Evolutionary conservation across 37 sponge, comb jelly and placozoan species (phyloP), one percentile per base, ranked within the genome.

Genomic region (Beroe ovata): DNA sequence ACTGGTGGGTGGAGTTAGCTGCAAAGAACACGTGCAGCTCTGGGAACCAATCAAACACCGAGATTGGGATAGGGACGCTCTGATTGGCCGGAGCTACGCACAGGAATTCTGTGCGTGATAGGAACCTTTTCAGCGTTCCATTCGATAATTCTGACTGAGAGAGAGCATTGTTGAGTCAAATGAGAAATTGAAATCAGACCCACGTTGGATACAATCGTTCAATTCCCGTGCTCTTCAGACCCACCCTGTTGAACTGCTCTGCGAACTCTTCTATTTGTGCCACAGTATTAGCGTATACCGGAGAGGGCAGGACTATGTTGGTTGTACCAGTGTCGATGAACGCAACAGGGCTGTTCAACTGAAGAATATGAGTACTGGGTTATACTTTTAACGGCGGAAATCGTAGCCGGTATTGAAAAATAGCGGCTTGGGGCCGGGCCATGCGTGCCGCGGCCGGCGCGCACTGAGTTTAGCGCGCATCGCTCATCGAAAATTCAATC

Each of bases 271-370:
- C 69, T 34, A 66, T 66, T 14, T 26, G 8, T 2, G 69, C 69
- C 36, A 66, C 2, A 4, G 34, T 37, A 2, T 66, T 66, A 8
- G 0, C 25, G 69, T 66, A 30, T 18, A 66, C 35, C 33, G 8
- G 36, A 14, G 69, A 34, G 8, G 69, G 69, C 1, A 66, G 35
- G 36, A 66, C 32, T 0, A 66, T 23, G 36, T 66, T 66, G 14
- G 69, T 66, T 30, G 69, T 66, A 2, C 69, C 69, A 66, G 32
- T 66, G 69, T 66, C 69, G 23, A 66, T 23, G 14, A 66, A 29
- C 33, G 69, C 69, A 2, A 29, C 18, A 8, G 69, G 69, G 1
- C 33, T 66, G 37, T 66, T 66, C 16, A 66, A 30, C 69, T 66
- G 69, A 66, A 32, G 11, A 16, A 47, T n/a, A n/a, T n/a, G n/a